A percentile compares a stretch with the other conserved stretches of the same genome.
These are phyloP conservation scores for Pachliopta kotzebuea DNA, from an alignment of 2,888 invertebrate species.

Conservation along the genomic window DNA sequence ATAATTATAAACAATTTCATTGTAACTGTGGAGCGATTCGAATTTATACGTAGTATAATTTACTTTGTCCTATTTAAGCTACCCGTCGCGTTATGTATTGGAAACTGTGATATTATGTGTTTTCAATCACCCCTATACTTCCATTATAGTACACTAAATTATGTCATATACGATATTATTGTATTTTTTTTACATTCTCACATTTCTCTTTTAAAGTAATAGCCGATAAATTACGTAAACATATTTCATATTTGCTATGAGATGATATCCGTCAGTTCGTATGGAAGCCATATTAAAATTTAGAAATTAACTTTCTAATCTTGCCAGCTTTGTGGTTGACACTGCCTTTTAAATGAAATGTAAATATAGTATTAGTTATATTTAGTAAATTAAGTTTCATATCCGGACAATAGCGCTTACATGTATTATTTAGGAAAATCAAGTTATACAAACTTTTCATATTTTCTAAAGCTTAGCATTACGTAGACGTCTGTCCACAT, in stretches of 20 bases:
- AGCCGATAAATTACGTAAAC: background rate
- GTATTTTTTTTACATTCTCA: background rate
- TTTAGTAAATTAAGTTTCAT: slow-evolving; percentile 26
- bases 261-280: slow-evolving; percentile 40
- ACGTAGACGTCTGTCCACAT: slow-evolving; percentile 76
- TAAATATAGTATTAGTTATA: slow-evolving; percentile 61
- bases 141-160: background rate
- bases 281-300: slow-evolving; percentile 77
- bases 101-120: slow-evolving; percentile 79
- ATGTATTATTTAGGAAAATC: slow-evolving; percentile 4
- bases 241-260: slow-evolving; percentile 7
- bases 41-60: slow-evolving; percentile 43
- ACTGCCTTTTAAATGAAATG: slow-evolving; percentile 70
- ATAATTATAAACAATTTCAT: slow-evolving; percentile 45
- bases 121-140: slow-evolving; percentile 61
- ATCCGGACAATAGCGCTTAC: slow-evolving; percentile 10
- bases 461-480: slow-evolving; percentile 44
- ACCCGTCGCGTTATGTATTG: slow-evolving; percentile 64
- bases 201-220: background rate
- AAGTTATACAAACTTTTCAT: slow-evolving; percentile 2
- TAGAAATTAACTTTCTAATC: slow-evolving; percentile 75
- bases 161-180: too few relatives aligned
- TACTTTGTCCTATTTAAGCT: slow-evolving; percentile 43
- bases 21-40: slow-evolving; percentile 42
- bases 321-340: slow-evolving; percentile 77